phyloP scores from a whole-genome alignment of 2,113 vertebrate genomes.

The Phaetusa simplex region DNA sequence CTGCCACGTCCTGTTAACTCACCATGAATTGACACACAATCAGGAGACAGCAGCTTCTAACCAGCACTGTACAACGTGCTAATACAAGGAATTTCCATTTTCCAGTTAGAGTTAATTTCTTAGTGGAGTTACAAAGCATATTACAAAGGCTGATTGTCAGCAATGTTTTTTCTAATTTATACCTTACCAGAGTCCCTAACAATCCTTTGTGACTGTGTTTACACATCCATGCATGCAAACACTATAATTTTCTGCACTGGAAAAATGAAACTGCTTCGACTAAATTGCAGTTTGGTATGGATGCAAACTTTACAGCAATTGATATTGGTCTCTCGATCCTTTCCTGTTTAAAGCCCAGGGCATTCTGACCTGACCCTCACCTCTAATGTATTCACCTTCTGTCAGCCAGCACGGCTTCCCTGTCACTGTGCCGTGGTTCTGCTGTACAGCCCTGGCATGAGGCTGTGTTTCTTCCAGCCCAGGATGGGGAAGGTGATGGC shows the following conservation, averaged over 20 bases:
- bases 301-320: background rate
- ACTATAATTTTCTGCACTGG: background rate
- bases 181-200: background rate
- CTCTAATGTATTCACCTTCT: background rate
- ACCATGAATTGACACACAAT: no score
- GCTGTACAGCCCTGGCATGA: background rate
- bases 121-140: background rate
- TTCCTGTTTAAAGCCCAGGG: background rate
- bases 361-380: background rate
- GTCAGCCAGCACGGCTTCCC: no score
- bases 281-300: background rate
- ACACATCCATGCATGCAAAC: background rate
- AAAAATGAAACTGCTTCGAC: background rate
- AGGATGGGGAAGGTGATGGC: fast-evolving
- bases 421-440: background rate
- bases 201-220: background rate
- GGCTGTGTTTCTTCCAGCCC: background rate
- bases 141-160: background rate
- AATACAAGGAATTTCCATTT: background rate
- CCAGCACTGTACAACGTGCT: no score
- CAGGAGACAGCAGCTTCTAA: background rate
- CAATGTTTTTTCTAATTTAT: background rate
- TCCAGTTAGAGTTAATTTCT: background rate
- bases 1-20: background rate
- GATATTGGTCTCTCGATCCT: background rate